Evolutionary conservation across 1,140 invertebrate species (phyloP), one percentile per base, ranked within the genome.

Genomic region (Drosophila chauvacae): DNA sequence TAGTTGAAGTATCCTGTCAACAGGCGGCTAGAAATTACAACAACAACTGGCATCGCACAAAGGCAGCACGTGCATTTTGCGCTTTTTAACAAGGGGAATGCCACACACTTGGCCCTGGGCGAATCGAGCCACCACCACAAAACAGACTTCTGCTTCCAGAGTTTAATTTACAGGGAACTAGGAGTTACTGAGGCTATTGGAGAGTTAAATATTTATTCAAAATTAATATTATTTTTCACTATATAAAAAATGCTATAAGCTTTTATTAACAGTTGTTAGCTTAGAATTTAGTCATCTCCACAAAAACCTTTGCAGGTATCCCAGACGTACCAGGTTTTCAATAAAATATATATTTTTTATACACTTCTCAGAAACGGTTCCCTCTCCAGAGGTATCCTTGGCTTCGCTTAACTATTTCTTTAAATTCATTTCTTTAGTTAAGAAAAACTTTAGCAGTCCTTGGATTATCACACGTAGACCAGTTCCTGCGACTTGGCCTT

Each of bases 1-100:
- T 90, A 90, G 85, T 90, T 90, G 85, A 90, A 90, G 85, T 90
- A 84, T 81, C 81, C 85, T 90, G 85, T 85, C 85, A 90, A 85
- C 85, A 85, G 78, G 66, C 81, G 68, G 61, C 58, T 75, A 78
- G 65, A 77, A 88, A 84, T 80, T 80, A 84, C 85, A 81, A 77
- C 58, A 80, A 37, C 55, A 66, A 26, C 50, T 64, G 55, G 35
- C 14, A 37, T 37, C 35, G 41, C 68, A 61, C 77, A 83, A 83
- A 75, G 70, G 70, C 65, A 71, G 80, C 85, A 90, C 86, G 85
- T 90, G 85, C 86, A 90, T 76, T 73, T 73, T 90, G 85, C 85
- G 86, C 81, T 90, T 85, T 90, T 90, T 66, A 68, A 61, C 59
- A 56, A 71, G 61, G 72, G 72, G 53, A 80, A 74, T 66, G 76